A percentile compares a stretch with the other conserved stretches of the same genome.
These are phyloP conservation scores for Spilarctia lutea DNA, from an alignment of 2,888 invertebrate species.

Conservation along the genomic window DNA sequence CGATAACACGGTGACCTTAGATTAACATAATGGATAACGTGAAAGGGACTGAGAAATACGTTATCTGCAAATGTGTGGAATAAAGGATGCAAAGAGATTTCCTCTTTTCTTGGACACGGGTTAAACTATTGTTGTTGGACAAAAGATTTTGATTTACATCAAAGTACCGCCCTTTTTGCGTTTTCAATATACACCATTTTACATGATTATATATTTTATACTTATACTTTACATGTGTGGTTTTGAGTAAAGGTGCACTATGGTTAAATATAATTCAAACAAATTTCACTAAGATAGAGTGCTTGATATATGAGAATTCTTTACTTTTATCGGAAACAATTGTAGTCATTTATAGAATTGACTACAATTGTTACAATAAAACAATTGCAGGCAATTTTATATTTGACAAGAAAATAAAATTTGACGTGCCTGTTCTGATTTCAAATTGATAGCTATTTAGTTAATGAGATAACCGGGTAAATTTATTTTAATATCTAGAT, in stretches of 20 bases:
- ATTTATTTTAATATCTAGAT: too few relatives aligned
- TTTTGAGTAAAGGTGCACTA: too few relatives aligned
- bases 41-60: conserved; percentile 74
- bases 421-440: too few relatives aligned
- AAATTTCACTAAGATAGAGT: too few relatives aligned
- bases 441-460: too few relatives aligned
- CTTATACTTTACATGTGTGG: neutral
- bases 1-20: conserved; percentile 74
- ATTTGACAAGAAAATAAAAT: too few relatives aligned
- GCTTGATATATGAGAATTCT: neutral
- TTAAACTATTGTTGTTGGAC: conserved; percentile 74
- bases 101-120: conserved; percentile 67
- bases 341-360: too few relatives aligned
- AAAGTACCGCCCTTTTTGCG: conserved; percentile 50
- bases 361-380: too few relatives aligned
- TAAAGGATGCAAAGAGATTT: conserved; percentile 72
- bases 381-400: too few relatives aligned
- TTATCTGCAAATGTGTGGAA: conserved; percentile 70
- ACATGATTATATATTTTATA: neutral
- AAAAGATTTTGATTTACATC: conserved; percentile 65
- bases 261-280: neutral
- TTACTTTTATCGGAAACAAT: neutral
- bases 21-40: conserved; percentile 79
- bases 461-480: too few relatives aligned
- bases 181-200: conserved; percentile 31